Evolutionary conservation across 2,797 vertebrate species (phyloP), one percentile per base, ranked within the genome.

Genomic region (Xiphophorus birchmanni): DNA sequence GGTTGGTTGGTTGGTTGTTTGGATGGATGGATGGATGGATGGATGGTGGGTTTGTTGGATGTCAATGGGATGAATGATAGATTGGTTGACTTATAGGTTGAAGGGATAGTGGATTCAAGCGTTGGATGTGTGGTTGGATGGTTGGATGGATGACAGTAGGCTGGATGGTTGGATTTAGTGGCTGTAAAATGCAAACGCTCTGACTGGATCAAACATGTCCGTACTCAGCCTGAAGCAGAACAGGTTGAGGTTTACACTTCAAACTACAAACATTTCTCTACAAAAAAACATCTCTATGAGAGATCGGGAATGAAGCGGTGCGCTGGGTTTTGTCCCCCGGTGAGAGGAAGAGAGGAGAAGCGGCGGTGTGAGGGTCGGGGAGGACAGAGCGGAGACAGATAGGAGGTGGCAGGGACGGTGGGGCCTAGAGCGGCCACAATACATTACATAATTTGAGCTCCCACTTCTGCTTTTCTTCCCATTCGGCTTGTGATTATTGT

Each of bases 401-500:
- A 74, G 83, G 80, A 89, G 80, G 86, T 76, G 87, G 86, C 79
- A 78, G 86, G 79, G 83, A 90, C 77, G 87, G 79, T 81, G 80
- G 78, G 75, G 75, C 60, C 80, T 65, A 67, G 78, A 80, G 80
- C 32, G 23, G 45, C 71, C 84, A 84, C 80, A 88, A 88, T 84
- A 77, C 87, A 88, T 93, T 91, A 91, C 90, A 91, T 90, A 80
- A 93, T 92, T 89, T 90, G 81, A 77, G 83, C 56, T 79, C 84
- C 80, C 85, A 81, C 82, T 83, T 82, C 87, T 75, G 78, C 78
- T 81, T 87, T 79, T 82, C 87, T 79, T 81, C 82, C 89, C 45
- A 89, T 89, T 86, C 75, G 78, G 86, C 6, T 72, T 87, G 81
- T 91, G 89, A 93, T 93, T 91, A 90, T 83, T 83, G 79, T 93